phyloP scores from a whole-genome alignment of 2,888 invertebrate genomes.

The Bedellia somnulentella region DNA sequence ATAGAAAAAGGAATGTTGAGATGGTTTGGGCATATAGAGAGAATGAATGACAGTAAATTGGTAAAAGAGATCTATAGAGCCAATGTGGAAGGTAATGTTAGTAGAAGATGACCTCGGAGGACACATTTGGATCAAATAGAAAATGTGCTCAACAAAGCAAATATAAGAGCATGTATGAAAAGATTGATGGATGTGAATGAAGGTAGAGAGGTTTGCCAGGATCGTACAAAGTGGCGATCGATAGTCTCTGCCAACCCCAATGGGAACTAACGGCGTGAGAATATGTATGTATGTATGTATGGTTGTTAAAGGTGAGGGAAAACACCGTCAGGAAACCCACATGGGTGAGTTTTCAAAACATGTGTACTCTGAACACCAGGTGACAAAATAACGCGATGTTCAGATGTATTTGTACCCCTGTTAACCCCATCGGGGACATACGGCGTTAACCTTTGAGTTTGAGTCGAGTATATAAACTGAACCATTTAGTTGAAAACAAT shows the following conservation, averaged over 20 bases:
- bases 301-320: too few relatives aligned
- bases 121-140: not conserved
- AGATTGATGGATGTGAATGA: not conserved
- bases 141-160: not conserved
- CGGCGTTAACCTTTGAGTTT: too few relatives aligned
- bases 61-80: not conserved
- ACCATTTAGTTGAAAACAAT: too few relatives aligned
- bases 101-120: not conserved
- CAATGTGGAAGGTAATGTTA: not conserved
- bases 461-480: too few relatives aligned
- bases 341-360: too few relatives aligned
- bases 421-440: too few relatives aligned
- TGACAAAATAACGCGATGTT: too few relatives aligned
- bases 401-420: too few relatives aligned
- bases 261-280: not conserved
- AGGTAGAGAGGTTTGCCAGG: not conserved
- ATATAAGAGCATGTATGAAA: not conserved
- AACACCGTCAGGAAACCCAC: too few relatives aligned
- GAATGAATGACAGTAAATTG: not conserved
- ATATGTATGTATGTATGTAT: not conserved
- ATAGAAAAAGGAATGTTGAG: not conserved
- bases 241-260: not conserved
- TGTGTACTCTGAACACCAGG: too few relatives aligned
- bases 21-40: not conserved
- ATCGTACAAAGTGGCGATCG: not conserved